Conservation (phyloP, 2,113 vertebrate species). For the Phyllopteryx taeniolatus region DNA sequence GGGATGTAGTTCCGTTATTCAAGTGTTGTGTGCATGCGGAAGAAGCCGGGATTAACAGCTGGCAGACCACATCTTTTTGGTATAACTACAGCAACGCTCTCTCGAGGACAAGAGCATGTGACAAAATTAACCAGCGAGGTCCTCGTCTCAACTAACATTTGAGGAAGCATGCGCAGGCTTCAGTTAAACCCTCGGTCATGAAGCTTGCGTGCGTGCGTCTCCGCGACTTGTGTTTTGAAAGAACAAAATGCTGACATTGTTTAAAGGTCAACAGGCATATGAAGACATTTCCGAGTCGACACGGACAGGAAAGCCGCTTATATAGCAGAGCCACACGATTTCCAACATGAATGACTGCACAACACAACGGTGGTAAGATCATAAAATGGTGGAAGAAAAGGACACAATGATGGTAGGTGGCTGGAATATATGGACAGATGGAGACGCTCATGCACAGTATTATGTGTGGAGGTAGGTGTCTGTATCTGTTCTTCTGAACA, state of each 20-base stretch:
- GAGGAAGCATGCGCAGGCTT: slow-evolving; percentile 2
- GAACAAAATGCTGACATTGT: neutral
- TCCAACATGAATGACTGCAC: neutral
- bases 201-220: slow-evolving; percentile 6
- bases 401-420: neutral
- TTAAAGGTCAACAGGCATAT: slow-evolving; percentile 31
- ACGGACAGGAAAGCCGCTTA: neutral
- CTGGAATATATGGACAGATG: slow-evolving; percentile 7
- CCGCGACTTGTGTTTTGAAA: slow-evolving; percentile 11
- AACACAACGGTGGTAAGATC: neutral
- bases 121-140: neutral
- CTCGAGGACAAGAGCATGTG: neutral
- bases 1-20: slow-evolving; percentile 43
- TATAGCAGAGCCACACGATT: neutral
- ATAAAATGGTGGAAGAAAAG: neutral
- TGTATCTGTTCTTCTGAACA: neutral
- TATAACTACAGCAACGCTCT: neutral
- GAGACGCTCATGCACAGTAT: neutral
- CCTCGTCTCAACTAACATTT: neutral
- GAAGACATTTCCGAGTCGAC: neutral
- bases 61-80: neutral
- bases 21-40: slow-evolving; percentile 11
- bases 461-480: neutral
- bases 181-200: slow-evolving; percentile 34
- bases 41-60: neutral